Base-by-base conservation (phyloP, 2,888 invertebrate species). In the Pterostichus niger region DNA sequence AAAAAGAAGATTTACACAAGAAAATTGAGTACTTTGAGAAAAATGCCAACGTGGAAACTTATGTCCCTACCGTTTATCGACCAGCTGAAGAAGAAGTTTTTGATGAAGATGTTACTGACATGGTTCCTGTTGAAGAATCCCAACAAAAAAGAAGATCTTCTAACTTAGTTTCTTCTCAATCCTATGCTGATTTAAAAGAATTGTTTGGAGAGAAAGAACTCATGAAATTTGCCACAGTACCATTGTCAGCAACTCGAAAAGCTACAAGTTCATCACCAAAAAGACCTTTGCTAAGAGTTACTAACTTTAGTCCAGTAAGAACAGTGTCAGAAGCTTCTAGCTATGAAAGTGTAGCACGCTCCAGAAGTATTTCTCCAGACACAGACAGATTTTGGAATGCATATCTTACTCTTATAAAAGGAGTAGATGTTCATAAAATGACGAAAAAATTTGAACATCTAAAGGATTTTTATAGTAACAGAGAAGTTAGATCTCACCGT, bases 1-100 rank as follows among this genome's bases (percentile, higher is more conserved):
- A 91, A 1, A 92, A 92, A 84, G 93, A 94, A 83, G 93, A 93
- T 85, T 93, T 95, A 0, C 92, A 93, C 82, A 93, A 93, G 86
- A 96, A 95, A 89, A 94, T 96, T 0, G 94, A 95, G 88, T 96
- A 95, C 89, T 96, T 96, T 88, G 96, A 96, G 89, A 94, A 93
- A 2, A 93, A 93, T 0, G 92, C 93, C 76, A 89, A 91, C 4
- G 89, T 91, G 44, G 91, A 92, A n/a, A 88, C 90, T 73, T 90
- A 88, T 76, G 87, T 88, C 3, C 90, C 90, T 1, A 89, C 89
- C 0, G 85, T 90, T 75, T 88, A 90, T 89, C 89, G 88, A 64
- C 91, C 92, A 0, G 91, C 92, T 64, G 92, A 92, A 85, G 90
- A 90, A 24, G 24, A 24, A 2, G 24, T 24, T 24, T 24, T 24